Conservation (phyloP, 2,888 invertebrate genomes). For the Patella caerulea region DNA sequence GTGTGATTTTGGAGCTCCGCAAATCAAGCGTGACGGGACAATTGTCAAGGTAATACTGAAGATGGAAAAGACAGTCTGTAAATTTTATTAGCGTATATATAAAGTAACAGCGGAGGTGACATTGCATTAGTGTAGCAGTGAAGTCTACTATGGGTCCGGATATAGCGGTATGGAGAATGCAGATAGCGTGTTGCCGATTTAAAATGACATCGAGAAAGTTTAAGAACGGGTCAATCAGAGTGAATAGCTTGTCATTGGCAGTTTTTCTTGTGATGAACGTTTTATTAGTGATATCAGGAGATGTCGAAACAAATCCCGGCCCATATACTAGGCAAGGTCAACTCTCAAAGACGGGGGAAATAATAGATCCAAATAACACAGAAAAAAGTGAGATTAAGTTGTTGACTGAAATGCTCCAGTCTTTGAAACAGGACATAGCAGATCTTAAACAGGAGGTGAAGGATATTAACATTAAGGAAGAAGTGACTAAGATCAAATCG, state of each 20-base stretch:
- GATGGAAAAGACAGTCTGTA: too few species aligned
- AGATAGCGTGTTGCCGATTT: not conserved
- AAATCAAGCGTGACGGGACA: too few species aligned
- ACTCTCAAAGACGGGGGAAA: too few species aligned
- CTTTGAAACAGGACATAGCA: not conserved
- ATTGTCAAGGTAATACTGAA: too few species aligned
- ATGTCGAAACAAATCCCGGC: slow-evolving; percentile 1
- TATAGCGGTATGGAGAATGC: not conserved
- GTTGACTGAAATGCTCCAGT: too few species aligned
- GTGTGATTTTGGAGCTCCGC: too few species aligned
- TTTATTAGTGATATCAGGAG: not conserved
- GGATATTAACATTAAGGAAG: not conserved
- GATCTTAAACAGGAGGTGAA: not conserved
- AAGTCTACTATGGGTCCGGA: not conserved
- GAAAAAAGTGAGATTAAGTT: too few species aligned
- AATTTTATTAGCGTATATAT: too few species aligned
- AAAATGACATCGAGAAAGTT: not conserved
- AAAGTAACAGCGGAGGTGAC: too few species aligned
- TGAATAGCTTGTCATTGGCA: not conserved
- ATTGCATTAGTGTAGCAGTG: too few species aligned
- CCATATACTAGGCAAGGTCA: too few species aligned
- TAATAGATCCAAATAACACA: too few species aligned
- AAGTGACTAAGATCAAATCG: not conserved
- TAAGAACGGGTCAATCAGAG: not conserved
- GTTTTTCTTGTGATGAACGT: slow-evolving; percentile 5